Evolutionary conservation across 2,888 invertebrate genomes (phyloP).

Genomic region (Luperina testacea): DNA sequence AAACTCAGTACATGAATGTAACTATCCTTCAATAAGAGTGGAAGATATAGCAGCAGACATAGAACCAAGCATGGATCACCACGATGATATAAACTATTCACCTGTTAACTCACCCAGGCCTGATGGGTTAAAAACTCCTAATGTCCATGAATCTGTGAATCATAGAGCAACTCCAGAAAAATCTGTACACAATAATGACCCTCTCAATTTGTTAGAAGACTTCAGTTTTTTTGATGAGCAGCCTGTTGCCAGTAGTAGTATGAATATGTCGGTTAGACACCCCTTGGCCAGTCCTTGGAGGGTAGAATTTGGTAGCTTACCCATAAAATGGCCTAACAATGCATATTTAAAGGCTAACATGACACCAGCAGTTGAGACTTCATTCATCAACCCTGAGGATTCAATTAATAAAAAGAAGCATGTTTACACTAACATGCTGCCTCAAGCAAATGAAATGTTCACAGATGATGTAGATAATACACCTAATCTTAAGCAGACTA

Average conservation of each 20-base stretch:
- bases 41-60: constrained; percentile 85
- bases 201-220: constrained; percentile 79
- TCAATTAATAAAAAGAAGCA: constrained; percentile 79
- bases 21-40: constrained; percentile 78
- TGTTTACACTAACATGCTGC: constrained; percentile 84
- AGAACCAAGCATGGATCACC: constrained; percentile 71
- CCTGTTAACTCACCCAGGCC: constrained; percentile 80
- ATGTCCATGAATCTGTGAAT: constrained; percentile 22
- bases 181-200: constrained; percentile 72
- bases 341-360: constrained; percentile 86
- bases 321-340: constrained; percentile 86
- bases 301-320: constrained; percentile 83
- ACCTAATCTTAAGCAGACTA: constrained; percentile 83
- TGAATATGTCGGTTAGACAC: constrained; percentile 80
- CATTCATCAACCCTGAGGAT: constrained; percentile 81
- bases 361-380: constrained; percentile 88
- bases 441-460: constrained; percentile 71
- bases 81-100: constrained; percentile 81
- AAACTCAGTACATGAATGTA: constrained; percentile 60
- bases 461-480: constrained; percentile 72
- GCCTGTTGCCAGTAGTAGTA: constrained; percentile 86
- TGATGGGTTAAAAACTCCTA: constrained; percentile 52
- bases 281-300: constrained; percentile 87
- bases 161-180: constrained; percentile 50
- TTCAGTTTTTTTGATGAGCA: constrained; percentile 85